phyloP scores from a whole-genome alignment of 2,797 vertebrate species.

The Sebastes itinus region DNA sequence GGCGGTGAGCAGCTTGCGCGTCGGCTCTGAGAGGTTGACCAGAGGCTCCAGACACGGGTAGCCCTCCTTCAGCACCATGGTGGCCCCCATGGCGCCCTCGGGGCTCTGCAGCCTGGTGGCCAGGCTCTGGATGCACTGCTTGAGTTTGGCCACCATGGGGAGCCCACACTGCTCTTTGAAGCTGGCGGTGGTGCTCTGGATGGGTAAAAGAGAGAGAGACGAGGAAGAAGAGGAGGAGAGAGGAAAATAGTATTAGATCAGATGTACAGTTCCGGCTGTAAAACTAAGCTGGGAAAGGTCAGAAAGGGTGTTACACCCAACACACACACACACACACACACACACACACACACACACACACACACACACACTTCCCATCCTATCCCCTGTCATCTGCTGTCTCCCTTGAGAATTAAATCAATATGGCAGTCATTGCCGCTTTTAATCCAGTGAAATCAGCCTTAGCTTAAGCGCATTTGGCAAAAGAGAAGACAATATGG shows the following conservation, averaged over 20 bases:
- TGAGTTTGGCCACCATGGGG: conserved; percentile 92
- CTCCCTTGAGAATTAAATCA: conserved; percentile 50
- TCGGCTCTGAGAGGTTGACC: conserved; percentile 85
- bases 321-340: conserved; percentile 8
- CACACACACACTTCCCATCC: neutral
- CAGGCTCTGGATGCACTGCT: conserved; percentile 96
- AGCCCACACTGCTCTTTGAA: conserved; percentile 97
- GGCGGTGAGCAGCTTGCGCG: conserved; percentile 89
- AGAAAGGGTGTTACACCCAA: neutral
- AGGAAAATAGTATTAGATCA: conserved; percentile 15
- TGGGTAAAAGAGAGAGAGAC: neutral
- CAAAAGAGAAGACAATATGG: conserved; percentile 33
- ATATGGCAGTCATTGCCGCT: conserved; percentile 42
- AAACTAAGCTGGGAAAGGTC: conserved; percentile 32
- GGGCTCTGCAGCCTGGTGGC: conserved; percentile 88
- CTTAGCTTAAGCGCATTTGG: conserved; percentile 49
- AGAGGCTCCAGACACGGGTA: conserved; percentile 92
- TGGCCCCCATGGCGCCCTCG: conserved; percentile 86
- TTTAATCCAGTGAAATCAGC: conserved; percentile 55
- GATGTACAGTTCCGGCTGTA: conserved; percentile 30
- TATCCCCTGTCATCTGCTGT: conserved; percentile 27
- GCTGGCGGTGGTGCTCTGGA: conserved; percentile 88
- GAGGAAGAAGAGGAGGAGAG: neutral
- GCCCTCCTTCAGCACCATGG: conserved; percentile 88
- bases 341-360: conserved; percentile 13